Base-by-base conservation (phyloP, 2,888 invertebrate species). In the Metallyticus violacea region DNA sequence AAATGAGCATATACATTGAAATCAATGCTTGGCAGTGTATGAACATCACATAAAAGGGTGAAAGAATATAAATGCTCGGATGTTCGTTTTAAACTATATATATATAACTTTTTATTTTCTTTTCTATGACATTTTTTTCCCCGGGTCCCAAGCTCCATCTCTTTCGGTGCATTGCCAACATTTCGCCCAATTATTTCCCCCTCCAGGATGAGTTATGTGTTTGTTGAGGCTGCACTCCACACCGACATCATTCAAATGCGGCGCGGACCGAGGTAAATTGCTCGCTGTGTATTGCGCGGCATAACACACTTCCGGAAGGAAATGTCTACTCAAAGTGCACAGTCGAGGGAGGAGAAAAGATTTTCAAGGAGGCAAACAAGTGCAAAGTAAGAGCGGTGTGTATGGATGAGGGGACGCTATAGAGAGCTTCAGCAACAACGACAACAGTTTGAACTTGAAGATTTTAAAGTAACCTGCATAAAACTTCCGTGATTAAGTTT, bases 401-500 rank as follows among this genome's bases (percentile, higher is more conserved):
- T n/a, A n/a, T n/a, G 40, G 40, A 62, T 9, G 4, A 15, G 40
- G 40, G 40, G 40, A 7, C 9, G 40, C 15, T 62, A 62, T 62
- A 62, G 40, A 62, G 40, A 62, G 40, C 40, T 62, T 22, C 40
- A 62, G 40, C 40, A 62, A 9, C 29, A n/a, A 28, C 81, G 28
- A 29, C 30, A 30, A 25, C 81, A 28, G 29, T 28, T 30, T 25
- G 29, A 28, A 30, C 81, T 81, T 81, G 30, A 28, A 85, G 28
- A 85, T 85, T 79, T 85, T 85, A 25, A 85, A 85, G 78, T 85
- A 85, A 85, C 85, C 85, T 78, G 79, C 85, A 78, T 77, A 77
- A 81, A 81, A 81, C 7, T 81, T 30, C 27, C 30, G 7, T 85
- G 79, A 79, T 85, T 79, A 86, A 77, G 82, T 79, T 62, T 82